Percentiles rank a stretch among this genome's conserved stretches.
These are phyloP conservation scores for Myanophis thanlyinensis DNA, from an alignment of 2,113 vertebrate genomes.

Conservation along the genomic window DNA sequence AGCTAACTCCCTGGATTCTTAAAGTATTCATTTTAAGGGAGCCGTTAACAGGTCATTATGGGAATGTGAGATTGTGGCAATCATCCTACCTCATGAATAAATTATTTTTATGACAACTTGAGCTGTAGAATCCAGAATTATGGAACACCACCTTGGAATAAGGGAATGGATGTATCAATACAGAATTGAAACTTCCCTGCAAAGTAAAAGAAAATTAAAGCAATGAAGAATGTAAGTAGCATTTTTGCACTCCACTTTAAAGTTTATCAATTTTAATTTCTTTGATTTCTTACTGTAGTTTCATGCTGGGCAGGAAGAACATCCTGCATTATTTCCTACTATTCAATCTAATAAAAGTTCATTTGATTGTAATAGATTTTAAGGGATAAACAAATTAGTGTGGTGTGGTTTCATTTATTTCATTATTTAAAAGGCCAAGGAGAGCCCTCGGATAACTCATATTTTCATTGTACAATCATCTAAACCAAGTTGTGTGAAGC, in stretches of 20 bases:
- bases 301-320: not conserved
- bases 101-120: conserved; percentile 34
- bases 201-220: not conserved
- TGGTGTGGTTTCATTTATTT: not conserved
- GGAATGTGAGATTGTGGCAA: conserved; percentile 4
- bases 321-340: not conserved
- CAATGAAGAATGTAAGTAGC: not conserved
- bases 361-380: not conserved
- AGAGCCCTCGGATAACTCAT: not conserved
- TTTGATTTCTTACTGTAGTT: not conserved
- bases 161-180: not conserved
- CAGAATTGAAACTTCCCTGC: not conserved
- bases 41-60: conserved; percentile 11
- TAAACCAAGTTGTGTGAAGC: not conserved
- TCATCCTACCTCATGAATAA: conserved; percentile 21
- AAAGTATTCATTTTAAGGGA: conserved; percentile 19
- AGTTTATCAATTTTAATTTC: not conserved
- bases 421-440: not conserved
- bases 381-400: not conserved
- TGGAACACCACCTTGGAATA: not conserved
- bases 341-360: not conserved
- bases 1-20: not conserved
- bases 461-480: not conserved
- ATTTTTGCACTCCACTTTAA: not conserved
- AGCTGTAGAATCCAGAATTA: not conserved